Evolutionary conservation across 2,888 invertebrate genomes (phyloP).

Genomic region (Hyles lineata): DNA sequence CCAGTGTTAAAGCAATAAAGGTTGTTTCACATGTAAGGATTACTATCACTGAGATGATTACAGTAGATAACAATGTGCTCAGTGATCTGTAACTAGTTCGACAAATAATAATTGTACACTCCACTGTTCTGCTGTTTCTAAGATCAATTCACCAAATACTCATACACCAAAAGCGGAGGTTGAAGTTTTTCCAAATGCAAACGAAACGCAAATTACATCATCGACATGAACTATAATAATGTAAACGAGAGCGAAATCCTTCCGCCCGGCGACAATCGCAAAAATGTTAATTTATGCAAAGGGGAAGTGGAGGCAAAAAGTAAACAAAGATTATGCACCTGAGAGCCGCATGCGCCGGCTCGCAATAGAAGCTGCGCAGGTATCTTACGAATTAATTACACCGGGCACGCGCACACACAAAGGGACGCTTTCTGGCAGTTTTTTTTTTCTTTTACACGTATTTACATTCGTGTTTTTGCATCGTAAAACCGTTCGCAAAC

Average conservation of each 20-base stretch:
- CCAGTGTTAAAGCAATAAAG: slow-evolving; percentile 51
- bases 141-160: background rate
- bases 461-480: slow-evolving; percentile 22
- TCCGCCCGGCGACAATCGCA: slow-evolving; percentile 52
- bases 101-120: slow-evolving; percentile 64
- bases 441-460: slow-evolving; percentile 45
- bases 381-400: slow-evolving; percentile 76
- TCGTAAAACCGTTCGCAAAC: slow-evolving; percentile 35
- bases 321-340: slow-evolving; percentile 83
- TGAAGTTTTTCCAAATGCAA: background rate
- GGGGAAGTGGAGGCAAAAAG: slow-evolving; percentile 80
- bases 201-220: slow-evolving; percentile 13
- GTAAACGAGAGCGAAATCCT: slow-evolving; percentile 14
- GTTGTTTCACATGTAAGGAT: slow-evolving; percentile 48
- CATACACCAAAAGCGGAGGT: background rate
- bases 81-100: slow-evolving; percentile 79
- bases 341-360: slow-evolving; percentile 69
- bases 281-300: slow-evolving; percentile 82
- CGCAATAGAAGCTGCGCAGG: slow-evolving; percentile 64
- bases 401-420: slow-evolving; percentile 63
- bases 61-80: slow-evolving; percentile 74
- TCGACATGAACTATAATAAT: slow-evolving; percentile 16
- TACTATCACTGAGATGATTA: slow-evolving; percentile 59
- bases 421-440: slow-evolving; percentile 52
- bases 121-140: slow-evolving; percentile 40